Conservation (phyloP, 2,113 vertebrate species). For the Oncorhynchus mykiss region DNA sequence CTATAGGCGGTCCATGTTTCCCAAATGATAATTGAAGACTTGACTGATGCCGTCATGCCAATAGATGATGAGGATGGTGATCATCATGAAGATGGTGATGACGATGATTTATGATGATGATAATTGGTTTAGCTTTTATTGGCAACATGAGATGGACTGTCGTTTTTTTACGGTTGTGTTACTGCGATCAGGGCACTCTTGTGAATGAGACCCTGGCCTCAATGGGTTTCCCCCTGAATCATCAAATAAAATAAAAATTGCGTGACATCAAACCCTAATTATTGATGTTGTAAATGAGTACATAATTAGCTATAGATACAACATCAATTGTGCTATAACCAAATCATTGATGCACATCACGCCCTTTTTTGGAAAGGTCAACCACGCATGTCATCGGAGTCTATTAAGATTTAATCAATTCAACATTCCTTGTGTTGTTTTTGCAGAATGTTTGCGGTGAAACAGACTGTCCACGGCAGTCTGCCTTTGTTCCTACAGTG, state of each 20-base stretch:
- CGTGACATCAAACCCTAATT: slow-evolving; percentile 57
- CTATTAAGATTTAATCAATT: not conserved
- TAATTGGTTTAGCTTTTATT: not conserved
- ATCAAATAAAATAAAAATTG: too few relatives aligned
- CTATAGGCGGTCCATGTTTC: too few relatives aligned
- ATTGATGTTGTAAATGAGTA: slow-evolving; percentile 8
- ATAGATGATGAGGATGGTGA: not conserved
- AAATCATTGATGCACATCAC: not conserved
- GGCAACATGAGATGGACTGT: not conserved
- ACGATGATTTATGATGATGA: not conserved
- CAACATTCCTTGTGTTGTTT: not conserved
- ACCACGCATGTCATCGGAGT: not conserved
- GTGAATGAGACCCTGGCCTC: too few relatives aligned
- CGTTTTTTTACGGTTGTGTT: too few relatives aligned
- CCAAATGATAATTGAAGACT: too few relatives aligned
- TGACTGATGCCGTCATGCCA: not conserved
- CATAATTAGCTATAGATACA: not conserved
- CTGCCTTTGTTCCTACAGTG: slow-evolving; percentile 84
- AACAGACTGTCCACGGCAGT: slow-evolving; percentile 67
- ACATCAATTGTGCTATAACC: not conserved
- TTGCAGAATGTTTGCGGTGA: slow-evolving; percentile 79
- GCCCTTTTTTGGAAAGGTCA: not conserved
- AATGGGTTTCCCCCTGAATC: too few relatives aligned
- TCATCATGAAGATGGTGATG: not conserved
- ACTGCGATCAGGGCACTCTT: too few relatives aligned